Conservation (phyloP, 2,797 vertebrate species). For the Falco berigora region DNA sequence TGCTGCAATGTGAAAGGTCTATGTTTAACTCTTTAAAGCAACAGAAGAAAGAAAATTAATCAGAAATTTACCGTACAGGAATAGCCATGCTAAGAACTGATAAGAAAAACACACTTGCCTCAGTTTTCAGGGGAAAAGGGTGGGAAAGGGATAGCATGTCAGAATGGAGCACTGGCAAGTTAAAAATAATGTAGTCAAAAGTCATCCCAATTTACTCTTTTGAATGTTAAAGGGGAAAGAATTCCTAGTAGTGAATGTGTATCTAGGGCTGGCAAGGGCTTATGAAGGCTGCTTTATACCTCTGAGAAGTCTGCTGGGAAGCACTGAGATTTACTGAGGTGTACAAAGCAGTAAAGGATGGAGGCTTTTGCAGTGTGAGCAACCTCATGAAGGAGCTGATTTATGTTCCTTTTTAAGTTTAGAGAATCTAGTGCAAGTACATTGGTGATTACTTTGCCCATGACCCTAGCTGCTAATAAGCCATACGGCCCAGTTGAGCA, state of each 20-base stretch:
- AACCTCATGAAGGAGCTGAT: background rate
- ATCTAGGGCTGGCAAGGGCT: background rate
- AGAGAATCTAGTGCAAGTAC: background rate
- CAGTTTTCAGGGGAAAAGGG: background rate
- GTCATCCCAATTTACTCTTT: background rate
- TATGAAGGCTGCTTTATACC: background rate
- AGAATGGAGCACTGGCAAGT: background rate
- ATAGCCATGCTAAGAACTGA: background rate
- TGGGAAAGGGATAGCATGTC: background rate
- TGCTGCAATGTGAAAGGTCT: background rate
- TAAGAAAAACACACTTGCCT: background rate
- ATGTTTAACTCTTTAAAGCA: background rate
- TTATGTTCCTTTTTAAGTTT: background rate
- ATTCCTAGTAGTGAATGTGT: background rate
- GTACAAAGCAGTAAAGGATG: background rate
- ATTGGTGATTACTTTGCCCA: background rate
- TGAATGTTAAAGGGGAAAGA: constrained; percentile 3
- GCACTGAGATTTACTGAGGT: background rate
- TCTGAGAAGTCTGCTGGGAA: background rate
- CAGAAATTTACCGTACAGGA: background rate
- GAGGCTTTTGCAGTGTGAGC: background rate
- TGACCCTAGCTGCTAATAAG: background rate
- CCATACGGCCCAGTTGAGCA: background rate
- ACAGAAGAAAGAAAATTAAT: background rate
- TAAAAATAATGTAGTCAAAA: background rate